These are phyloP conservation scores for Labeo catla DNA, from an alignment of 2,113 vertebrate genomes.

Conservation along the genomic window DNA sequence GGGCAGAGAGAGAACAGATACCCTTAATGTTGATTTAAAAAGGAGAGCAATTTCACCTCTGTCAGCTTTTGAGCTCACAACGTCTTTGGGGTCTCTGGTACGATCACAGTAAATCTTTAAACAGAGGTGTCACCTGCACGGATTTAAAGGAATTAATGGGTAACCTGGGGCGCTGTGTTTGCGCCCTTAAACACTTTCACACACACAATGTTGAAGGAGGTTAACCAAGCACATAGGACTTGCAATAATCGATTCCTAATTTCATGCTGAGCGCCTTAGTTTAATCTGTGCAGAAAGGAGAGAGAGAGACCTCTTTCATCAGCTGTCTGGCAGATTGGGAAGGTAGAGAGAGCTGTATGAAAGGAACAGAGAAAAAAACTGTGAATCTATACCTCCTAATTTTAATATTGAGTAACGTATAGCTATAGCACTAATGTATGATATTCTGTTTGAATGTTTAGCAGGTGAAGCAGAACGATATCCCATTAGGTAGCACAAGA, in stretches of 20 bases:
- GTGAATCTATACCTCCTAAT: slow-evolving; percentile 32
- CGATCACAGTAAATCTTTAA: slow-evolving; percentile 70
- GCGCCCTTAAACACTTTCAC: slow-evolving; percentile 23
- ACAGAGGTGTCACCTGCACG: slow-evolving; percentile 69
- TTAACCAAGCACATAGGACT: slow-evolving; percentile 75
- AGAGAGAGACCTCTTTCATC: slow-evolving; percentile 26
- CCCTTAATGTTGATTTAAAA: slow-evolving; percentile 42
- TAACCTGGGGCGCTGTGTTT: slow-evolving; percentile 17
- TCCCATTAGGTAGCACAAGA: slow-evolving; percentile 41
- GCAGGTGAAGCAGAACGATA: slow-evolving; percentile 42
- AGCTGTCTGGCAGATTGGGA: slow-evolving; percentile 26
- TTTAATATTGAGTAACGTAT: not conserved
- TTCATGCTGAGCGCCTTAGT: slow-evolving; percentile 78
- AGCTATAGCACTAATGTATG: slow-evolving; percentile 23
- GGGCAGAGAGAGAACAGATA: slow-evolving; percentile 1
- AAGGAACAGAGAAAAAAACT: slow-evolving; percentile 22
- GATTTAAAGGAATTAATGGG: slow-evolving; percentile 69
- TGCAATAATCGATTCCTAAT: slow-evolving; percentile 82
- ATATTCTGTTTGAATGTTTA: slow-evolving; percentile 41
- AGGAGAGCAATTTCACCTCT: slow-evolving; percentile 33
- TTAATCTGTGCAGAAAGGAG: slow-evolving; percentile 66
- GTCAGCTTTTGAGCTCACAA: slow-evolving; percentile 29
- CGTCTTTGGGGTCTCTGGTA: slow-evolving; percentile 54
- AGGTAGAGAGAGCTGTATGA: slow-evolving; percentile 13
- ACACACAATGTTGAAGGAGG: slow-evolving; percentile 61